Conservation (phyloP, 1,140 invertebrate genomes). For the Polypedilum vanderplanki region DNA sequence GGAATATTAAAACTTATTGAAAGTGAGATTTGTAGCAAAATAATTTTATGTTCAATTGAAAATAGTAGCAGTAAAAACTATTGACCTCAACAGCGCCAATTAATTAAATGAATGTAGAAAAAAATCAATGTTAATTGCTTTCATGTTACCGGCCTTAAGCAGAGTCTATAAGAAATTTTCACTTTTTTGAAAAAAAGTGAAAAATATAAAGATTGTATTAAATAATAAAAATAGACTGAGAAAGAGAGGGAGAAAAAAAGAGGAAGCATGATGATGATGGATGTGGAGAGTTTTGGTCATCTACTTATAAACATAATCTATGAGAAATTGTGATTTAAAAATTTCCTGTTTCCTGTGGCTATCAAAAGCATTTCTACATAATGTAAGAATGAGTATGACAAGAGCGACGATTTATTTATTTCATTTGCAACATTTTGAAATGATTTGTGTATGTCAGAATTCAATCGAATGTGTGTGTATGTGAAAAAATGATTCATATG, state of each 20-base stretch:
- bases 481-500: not conserved
- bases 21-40: not conserved
- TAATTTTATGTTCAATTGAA: too few relatives aligned
- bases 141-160: constrained; percentile 9
- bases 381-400: too few relatives aligned
- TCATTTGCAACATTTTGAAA: too few relatives aligned
- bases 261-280: not conserved
- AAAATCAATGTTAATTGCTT: constrained; percentile 14
- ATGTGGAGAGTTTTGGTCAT: not conserved
- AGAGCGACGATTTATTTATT: too few relatives aligned
- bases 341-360: constrained; percentile 11
- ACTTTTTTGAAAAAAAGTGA: not conserved
- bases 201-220: not conserved
- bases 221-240: not conserved
- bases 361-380: too few relatives aligned
- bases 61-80: not conserved
- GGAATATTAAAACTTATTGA: not conserved
- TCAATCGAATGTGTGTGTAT: not conserved
- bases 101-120: not conserved
- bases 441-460: too few relatives aligned
- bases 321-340: constrained; percentile 9
- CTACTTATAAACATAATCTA: not conserved
- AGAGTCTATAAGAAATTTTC: not conserved
- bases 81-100: not conserved
- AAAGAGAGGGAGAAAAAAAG: not conserved